Percentiles rank a stretch among this genome's conserved stretches.
These are phyloP conservation scores for Herpailurus yagouaroundi DNA, from an alignment of 2,113 vertebrate species.

Conservation along the genomic window DNA sequence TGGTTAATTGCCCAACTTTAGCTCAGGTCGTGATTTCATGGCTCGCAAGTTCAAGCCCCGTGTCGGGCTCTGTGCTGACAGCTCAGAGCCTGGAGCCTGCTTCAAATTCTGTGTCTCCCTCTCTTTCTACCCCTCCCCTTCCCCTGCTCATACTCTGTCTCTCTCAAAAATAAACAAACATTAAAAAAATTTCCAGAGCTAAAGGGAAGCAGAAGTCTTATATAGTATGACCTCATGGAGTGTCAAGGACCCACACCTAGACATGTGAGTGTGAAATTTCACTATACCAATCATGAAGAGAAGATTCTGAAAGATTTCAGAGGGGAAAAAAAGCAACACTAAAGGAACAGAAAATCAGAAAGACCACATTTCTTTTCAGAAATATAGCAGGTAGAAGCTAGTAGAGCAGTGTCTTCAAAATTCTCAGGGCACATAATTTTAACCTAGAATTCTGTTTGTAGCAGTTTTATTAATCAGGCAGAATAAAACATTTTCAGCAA, in stretches of 20 bases:
- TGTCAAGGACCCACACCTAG: background rate
- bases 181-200: background rate
- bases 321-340: background rate
- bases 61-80: too few relatives aligned
- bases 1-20: too few relatives aligned
- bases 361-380: background rate
- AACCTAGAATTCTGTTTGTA: background rate
- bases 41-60: too few relatives aligned
- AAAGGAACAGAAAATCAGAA: background rate
- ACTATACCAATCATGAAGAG: background rate
- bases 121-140: too few relatives aligned
- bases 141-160: too few relatives aligned
- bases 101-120: too few relatives aligned
- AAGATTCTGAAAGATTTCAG: background rate
- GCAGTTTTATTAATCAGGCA: background rate
- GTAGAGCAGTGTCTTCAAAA: background rate
- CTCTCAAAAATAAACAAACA: too few relatives aligned
- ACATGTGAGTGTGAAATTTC: background rate
- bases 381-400: background rate
- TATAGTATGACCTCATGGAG: background rate
- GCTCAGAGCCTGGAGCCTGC: too few relatives aligned
- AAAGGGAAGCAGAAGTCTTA: background rate
- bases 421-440: background rate
- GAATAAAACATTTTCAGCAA: constrained; percentile 18
- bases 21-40: too few relatives aligned